A percentile compares a stretch with the other conserved stretches of the same genome.
Evolutionary conservation across 2,113 vertebrate genomes (phyloP).

Genomic region (Hippocampus guttulatus): DNA sequence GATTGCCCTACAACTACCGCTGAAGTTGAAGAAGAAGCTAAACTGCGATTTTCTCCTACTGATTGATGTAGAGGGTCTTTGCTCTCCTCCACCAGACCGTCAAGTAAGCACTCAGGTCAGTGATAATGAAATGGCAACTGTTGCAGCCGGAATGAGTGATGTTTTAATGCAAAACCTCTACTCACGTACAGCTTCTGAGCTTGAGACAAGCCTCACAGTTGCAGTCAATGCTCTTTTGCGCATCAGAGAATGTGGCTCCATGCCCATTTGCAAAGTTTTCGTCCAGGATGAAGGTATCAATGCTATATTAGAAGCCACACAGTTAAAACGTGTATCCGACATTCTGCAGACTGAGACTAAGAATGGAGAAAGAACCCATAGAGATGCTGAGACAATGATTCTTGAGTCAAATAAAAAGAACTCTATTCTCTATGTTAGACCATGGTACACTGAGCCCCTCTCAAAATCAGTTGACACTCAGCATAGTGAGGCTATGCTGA

Average conservation of each 20-base stretch:
- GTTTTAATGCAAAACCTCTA: slow-evolving; percentile 68
- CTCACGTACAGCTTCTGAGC: slow-evolving; percentile 43
- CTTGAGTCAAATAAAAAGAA: slow-evolving; percentile 9
- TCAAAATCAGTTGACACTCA: slow-evolving; percentile 49
- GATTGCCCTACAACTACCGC: slow-evolving; percentile 57
- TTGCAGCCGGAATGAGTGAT: slow-evolving; percentile 64
- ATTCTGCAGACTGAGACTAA: slow-evolving; percentile 44
- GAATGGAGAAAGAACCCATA: neutral
- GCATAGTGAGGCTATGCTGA: slow-evolving; percentile 53
- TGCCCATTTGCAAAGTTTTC: slow-evolving; percentile 56
- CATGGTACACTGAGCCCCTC: slow-evolving; percentile 51
- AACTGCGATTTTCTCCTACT: slow-evolving; percentile 76
- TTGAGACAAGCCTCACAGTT: slow-evolving; percentile 67
- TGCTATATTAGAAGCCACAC: slow-evolving; percentile 48
- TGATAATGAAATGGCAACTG: slow-evolving; percentile 65
- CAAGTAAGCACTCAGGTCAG: slow-evolving; percentile 21
- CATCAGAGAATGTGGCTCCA: slow-evolving; percentile 52
- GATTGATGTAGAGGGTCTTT: slow-evolving; percentile 74
- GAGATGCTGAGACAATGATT: neutral
- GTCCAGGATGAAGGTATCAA: slow-evolving; percentile 53
- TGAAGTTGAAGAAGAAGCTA: slow-evolving; percentile 65
- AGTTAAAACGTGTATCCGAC: slow-evolving; percentile 53
- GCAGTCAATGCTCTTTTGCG: slow-evolving; percentile 75
- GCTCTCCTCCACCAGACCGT: slow-evolving; percentile 16
- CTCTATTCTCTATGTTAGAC: slow-evolving; percentile 43